These are phyloP conservation scores for Astropecten irregularis DNA, from an alignment of 53 echinoderm and acorn worm genomes.

Conservation along the genomic window DNA sequence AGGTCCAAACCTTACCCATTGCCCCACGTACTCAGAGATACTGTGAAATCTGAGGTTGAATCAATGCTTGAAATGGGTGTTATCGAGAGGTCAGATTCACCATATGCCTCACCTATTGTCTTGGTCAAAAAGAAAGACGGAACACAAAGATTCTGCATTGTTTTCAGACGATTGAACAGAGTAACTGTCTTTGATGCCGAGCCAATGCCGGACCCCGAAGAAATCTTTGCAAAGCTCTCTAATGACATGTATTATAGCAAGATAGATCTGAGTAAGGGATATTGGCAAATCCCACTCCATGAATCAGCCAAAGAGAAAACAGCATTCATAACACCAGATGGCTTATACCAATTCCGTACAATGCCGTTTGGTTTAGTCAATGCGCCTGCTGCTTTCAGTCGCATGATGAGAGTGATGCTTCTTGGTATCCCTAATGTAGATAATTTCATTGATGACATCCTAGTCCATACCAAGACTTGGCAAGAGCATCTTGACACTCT, in stretches of 20 bases:
- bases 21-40: not conserved
- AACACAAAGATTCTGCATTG: conserved; percentile 39
- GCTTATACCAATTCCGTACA: no score
- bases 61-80: conserved; percentile 28
- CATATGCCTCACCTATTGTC: conserved; percentile 45
- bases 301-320: not conserved
- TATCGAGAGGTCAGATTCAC: conserved; percentile 30
- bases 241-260: no score
- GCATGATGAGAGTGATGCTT: not conserved
- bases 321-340: conserved; percentile 2
- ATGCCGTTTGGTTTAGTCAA: conserved; percentile 40
- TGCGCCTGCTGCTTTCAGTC: conserved; percentile 12
- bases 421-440: not conserved
- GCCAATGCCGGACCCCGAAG: no score
- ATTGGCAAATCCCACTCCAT: conserved; percentile 29
- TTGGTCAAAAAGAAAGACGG: conserved; percentile 23
- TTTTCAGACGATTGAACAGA: conserved; percentile 20
- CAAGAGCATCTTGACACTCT: not conserved
- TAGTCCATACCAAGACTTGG: no score
- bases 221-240: no score
- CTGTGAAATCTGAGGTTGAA: not conserved
- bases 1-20: conserved; percentile 28
- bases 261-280: conserved; percentile 35
- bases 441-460: no score
- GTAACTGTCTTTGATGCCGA: conserved; percentile 18